These are phyloP conservation scores for Azorinus chamasolen DNA, from an alignment of 2,888 invertebrate species.

Conservation along the genomic window DNA sequence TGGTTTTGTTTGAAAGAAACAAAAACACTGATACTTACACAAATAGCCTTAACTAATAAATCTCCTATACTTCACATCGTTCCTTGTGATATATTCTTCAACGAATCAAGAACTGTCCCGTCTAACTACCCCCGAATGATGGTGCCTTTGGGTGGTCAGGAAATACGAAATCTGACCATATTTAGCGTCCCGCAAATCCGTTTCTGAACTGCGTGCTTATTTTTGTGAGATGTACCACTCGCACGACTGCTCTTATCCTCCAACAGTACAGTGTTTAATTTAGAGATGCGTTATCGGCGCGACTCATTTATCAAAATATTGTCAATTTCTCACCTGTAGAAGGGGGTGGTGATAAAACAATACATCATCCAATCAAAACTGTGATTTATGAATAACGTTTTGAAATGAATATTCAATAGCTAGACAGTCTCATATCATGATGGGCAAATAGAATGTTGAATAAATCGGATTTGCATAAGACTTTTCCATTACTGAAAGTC, in stretches of 20 bases:
- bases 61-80: no score
- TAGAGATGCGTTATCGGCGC: constrained; percentile 48
- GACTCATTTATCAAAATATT: constrained; percentile 59
- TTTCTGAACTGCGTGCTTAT: no score
- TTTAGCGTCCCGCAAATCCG: no score
- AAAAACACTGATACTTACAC: no score
- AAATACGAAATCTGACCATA: no score
- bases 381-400: constrained; percentile 36
- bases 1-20: no score
- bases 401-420: constrained; percentile 53
- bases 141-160: no score
- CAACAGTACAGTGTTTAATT: constrained; percentile 58
- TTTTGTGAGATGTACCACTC: no score
- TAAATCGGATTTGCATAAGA: constrained; percentile 42
- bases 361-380: constrained; percentile 33
- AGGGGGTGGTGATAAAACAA: constrained; percentile 34
- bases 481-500: constrained; percentile 60
- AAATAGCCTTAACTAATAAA: no score
- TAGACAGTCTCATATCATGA: constrained; percentile 17
- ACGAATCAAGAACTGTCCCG: no score
- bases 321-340: constrained; percentile 57
- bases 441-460: constrained; percentile 39
- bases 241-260: constrained; percentile 27
- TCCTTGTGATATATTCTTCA: no score
- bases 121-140: no score